These are phyloP conservation scores for Rhabditophanes sp. DNA, from an alignment of 2,888 invertebrate species.

Conservation along the genomic window DNA sequence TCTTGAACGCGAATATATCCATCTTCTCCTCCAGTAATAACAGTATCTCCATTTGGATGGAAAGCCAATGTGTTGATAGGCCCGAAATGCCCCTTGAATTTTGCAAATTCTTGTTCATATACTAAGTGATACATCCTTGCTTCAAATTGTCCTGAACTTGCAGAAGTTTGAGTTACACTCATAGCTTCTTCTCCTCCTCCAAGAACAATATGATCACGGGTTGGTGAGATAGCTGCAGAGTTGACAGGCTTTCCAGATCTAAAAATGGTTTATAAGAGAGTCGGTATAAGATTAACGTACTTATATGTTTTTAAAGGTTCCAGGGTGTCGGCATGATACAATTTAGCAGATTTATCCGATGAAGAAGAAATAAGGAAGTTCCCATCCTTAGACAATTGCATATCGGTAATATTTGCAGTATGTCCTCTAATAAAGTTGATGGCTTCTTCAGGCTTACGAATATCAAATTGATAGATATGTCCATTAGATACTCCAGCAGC, in stretches of 20 bases:
- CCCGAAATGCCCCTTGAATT: constrained; percentile 89
- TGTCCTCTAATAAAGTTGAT: constrained; percentile 50
- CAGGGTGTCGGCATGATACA: constrained; percentile 63
- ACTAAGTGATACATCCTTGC: constrained; percentile 80
- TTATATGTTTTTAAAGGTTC: constrained; percentile 81
- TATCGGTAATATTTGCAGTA: constrained; percentile 69
- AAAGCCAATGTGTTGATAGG: constrained; percentile 95
- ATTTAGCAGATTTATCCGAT: constrained; percentile 82
- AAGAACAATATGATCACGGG: constrained; percentile 75
- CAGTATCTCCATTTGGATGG: constrained; percentile 86
- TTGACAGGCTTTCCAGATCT: constrained; percentile 80
- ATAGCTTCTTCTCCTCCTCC: constrained; percentile 99
- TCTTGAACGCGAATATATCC: constrained; percentile 88
- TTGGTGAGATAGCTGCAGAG: constrained; percentile 88
- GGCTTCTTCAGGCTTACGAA: constrained; percentile 51
- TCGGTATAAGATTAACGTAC: constrained; percentile 45
- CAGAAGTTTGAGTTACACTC: constrained; percentile 77
- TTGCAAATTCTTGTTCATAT: constrained; percentile 87
- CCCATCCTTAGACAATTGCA: constrained; percentile 63
- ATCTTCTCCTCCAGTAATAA: constrained; percentile 93
- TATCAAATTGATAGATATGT: constrained; percentile 70
- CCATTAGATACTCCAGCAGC: constrained; percentile 52
- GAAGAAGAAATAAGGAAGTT: constrained; percentile 77
- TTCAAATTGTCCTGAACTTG: constrained; percentile 88
- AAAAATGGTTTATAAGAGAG: constrained; percentile 4